Evolutionary conservation across 30 jellyfish, hydroid and myxozoan genomes (phyloP).

Genomic region (Cassiopea andromeda): DNA sequence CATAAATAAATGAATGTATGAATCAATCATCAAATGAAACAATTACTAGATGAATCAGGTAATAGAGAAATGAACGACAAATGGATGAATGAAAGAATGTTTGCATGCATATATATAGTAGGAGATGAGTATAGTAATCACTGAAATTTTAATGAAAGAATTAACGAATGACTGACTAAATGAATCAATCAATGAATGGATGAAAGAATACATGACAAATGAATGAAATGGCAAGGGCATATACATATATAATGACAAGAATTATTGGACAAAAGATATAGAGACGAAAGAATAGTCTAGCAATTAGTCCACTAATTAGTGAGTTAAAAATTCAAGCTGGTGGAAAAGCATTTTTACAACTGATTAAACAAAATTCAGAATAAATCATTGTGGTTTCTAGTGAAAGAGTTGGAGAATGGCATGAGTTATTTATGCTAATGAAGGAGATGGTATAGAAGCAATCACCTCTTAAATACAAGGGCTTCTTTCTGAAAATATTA

Average conservation of each 20-base stretch:
- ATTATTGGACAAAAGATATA: no score
- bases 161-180: background rate
- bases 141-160: background rate
- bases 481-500: constrained; percentile 83
- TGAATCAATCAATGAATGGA: background rate
- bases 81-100: background rate
- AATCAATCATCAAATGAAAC: background rate
- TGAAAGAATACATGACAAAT: background rate
- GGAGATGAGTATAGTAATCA: background rate
- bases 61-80: background rate
- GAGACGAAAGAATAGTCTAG: background rate
- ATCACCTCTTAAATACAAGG: constrained; percentile 16
- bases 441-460: background rate
- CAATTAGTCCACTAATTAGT: background rate
- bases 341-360: no score
- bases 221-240: no score
- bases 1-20: background rate
- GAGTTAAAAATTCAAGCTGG: background rate
- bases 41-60: background rate
- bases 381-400: no score
- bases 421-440: background rate
- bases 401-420: background rate
- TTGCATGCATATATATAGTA: background rate
- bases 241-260: no score
- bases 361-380: no score